Base-by-base conservation (phyloP, 2,113 vertebrate species). In the Elaphurus davidianus region DNA sequence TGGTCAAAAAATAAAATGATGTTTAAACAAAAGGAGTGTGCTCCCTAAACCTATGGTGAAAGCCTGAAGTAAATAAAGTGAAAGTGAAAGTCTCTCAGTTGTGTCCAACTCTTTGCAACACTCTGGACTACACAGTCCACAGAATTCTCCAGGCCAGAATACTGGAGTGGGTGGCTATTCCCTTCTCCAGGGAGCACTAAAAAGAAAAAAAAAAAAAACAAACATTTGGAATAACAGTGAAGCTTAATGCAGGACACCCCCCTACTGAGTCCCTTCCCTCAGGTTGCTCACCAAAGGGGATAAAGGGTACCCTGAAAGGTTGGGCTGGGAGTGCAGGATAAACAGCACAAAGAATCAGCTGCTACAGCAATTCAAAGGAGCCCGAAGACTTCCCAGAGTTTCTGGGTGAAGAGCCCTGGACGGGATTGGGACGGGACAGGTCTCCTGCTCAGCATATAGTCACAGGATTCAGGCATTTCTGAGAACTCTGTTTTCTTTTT, bases 211-310 rank as follows among this genome's bases (percentile, higher is more conserved):
- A 36, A 40, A 74, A 27, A 27, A 27, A 12, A 11, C 2, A 12
- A 40, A 40, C 10, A 54, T 86, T 59, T 17, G 45, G 17, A 57
- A 2, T 83, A 89, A 45, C 17, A 25, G 28, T 25, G 8, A 57
- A 1, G 28, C 25, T n/a, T 17, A 47, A 28, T 40, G 36, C 7
- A 7, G 10, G 6, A 21, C 3, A 3, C 1, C 1, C 1, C 6
- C 17, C 28, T 17, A 7, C 8, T 50, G 86, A 57, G 43, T 7
- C 16, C 62, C 11, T 13, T 89, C 43, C 85, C 25, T 92, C 14
- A 5, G 21, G 25, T 9, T 54, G 57, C 57, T 84, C 40, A 14
- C 64, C 21, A 27, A 5, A 14, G 17, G 50, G 40, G 3, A 2
- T 21, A 0, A 3, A 47, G 33, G 36, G 5, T 5, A 0, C 23